These are phyloP conservation scores for Neogobius melanostomus DNA, from an alignment of 2,113 vertebrate species.

Conservation along the genomic window DNA sequence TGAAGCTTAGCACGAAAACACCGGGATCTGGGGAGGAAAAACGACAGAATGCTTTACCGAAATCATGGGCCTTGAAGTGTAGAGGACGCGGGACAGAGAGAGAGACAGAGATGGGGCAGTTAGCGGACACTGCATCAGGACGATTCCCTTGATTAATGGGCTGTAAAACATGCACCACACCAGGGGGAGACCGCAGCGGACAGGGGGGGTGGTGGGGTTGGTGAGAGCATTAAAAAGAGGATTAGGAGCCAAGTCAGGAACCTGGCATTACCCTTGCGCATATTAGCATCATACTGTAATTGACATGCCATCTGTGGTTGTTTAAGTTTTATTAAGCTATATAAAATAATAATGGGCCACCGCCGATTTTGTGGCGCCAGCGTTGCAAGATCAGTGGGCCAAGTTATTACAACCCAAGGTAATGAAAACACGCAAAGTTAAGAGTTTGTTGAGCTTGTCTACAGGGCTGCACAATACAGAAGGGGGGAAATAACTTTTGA, in stretches of 20 bases:
- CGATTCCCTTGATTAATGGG: slow-evolving; percentile 67
- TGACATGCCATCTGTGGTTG: not conserved
- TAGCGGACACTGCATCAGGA: slow-evolving; percentile 63
- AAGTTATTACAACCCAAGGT: not conserved
- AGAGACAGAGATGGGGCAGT: slow-evolving; percentile 40
- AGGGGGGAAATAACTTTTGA: no score
- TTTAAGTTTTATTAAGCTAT: slow-evolving; percentile 4
- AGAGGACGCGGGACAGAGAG: slow-evolving; percentile 16
- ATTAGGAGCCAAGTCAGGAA: slow-evolving; percentile 60
- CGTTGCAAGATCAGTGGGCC: not conserved
- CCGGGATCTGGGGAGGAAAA: slow-evolving; percentile 55
- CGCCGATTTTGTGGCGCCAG: not conserved
- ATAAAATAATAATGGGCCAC: not conserved
- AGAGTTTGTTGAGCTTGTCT: not conserved
- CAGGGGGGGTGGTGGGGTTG: slow-evolving; percentile 56
- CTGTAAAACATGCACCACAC: slow-evolving; percentile 18
- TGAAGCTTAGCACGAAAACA: slow-evolving; percentile 74
- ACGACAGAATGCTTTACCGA: slow-evolving; percentile 34
- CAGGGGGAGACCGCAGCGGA: slow-evolving; percentile 13
- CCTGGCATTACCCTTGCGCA: slow-evolving; percentile 1
- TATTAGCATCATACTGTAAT: not conserved
- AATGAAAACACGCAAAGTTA: not conserved
- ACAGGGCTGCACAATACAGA: no score
- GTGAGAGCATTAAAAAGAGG: slow-evolving; percentile 56
- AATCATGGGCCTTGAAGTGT: slow-evolving; percentile 51